Percentiles rank a stretch among this genome's conserved stretches.
Conservation (phyloP, 2,797 vertebrate genomes). For the Gallinago solitaria region DNA sequence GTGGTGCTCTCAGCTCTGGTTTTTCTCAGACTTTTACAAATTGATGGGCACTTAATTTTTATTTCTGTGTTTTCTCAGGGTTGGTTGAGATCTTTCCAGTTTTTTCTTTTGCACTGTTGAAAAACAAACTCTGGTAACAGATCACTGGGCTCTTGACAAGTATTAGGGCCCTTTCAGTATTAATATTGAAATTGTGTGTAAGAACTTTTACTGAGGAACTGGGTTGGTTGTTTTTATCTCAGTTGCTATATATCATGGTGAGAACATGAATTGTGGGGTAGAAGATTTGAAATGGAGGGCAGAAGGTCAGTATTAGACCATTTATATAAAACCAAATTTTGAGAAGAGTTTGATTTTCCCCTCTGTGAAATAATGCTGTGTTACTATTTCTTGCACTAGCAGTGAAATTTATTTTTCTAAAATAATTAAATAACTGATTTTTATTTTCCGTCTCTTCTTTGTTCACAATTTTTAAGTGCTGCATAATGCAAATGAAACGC, state of each 20-base stretch:
- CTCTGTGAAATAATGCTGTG: neutral
- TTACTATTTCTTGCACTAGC: neutral
- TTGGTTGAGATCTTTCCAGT: neutral
- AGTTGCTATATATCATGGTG: neutral
- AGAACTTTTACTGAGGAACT: neutral
- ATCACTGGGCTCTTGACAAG: neutral
- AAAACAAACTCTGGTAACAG: neutral
- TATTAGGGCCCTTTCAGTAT: neutral
- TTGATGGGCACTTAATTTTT: constrained; percentile 41
- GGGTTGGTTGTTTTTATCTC: neutral
- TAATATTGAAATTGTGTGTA: neutral
- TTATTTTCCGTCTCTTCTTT: neutral
- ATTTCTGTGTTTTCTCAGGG: constrained; percentile 11
- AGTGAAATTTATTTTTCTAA: neutral
- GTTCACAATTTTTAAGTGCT: neutral
- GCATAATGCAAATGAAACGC: neutral
- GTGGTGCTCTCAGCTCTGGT: constrained; percentile 18
- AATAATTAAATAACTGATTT: neutral
- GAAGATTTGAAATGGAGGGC: neutral
- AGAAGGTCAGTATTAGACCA: neutral
- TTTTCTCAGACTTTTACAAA: constrained; percentile 29
- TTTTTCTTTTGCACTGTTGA: neutral
- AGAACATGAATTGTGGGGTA: neutral
- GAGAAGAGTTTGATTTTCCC: neutral
- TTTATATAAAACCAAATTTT: neutral